These are phyloP conservation scores for Manis pentadactyla DNA, from an alignment of 2,797 vertebrate species.

Conservation along the genomic window DNA sequence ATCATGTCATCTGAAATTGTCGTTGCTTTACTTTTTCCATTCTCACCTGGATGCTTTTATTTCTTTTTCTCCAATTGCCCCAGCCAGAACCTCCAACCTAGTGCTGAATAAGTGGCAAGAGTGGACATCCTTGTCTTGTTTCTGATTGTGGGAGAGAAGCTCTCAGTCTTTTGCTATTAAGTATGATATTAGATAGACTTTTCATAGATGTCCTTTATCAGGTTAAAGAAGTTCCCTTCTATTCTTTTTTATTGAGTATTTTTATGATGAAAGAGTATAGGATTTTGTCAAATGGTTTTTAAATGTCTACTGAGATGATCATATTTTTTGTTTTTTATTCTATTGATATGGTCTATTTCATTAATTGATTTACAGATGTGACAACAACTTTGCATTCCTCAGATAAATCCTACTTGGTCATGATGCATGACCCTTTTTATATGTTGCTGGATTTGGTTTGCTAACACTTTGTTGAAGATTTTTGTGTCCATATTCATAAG, in stretches of 20 bases:
- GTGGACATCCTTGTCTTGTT: neutral
- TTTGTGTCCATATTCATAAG: neutral
- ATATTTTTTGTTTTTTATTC: neutral
- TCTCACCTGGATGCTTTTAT: neutral
- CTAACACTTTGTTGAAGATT: neutral
- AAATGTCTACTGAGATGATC: neutral
- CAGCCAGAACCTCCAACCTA: neutral
- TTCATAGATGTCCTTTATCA: neutral
- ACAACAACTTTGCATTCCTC: conserved; percentile 39
- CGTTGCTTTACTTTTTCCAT: neutral
- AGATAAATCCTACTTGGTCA: neutral
- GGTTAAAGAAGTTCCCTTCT: neutral
- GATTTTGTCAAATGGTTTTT: neutral
- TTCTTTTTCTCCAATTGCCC: neutral
- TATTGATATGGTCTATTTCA: neutral
- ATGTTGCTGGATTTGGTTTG: neutral
- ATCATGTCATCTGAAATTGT: neutral
- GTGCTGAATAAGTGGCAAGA: neutral
- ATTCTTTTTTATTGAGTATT: neutral
- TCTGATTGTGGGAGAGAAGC: neutral
- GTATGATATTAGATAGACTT: conserved; percentile 9
- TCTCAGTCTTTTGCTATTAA: neutral
- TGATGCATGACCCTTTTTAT: neutral
- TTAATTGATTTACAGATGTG: neutral
- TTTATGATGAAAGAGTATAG: neutral